These are phyloP conservation scores for Gavia stellata DNA, from an alignment of 2,113 vertebrate species.

Conservation along the genomic window DNA sequence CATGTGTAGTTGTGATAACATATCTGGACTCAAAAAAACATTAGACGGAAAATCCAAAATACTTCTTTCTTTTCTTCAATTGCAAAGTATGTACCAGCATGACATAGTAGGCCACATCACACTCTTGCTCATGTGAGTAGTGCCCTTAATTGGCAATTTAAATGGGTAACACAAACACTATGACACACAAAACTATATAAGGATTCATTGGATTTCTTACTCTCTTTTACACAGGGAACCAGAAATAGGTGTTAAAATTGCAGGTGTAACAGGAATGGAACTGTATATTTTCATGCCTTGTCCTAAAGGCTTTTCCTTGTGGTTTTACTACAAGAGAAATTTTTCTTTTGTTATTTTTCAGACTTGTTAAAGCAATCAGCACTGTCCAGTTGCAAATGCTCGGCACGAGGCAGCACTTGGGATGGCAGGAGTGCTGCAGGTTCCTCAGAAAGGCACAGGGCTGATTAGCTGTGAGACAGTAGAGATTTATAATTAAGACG, in stretches of 20 bases:
- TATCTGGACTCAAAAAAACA: neutral
- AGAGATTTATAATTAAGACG: conserved; percentile 16
- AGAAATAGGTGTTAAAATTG: neutral
- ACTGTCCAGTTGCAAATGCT: neutral
- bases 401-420: neutral
- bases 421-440: neutral
- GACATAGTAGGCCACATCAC: neutral
- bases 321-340: neutral
- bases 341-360: conserved; percentile 48
- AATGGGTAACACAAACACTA: conserved; percentile 4
- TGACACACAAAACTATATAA: neutral
- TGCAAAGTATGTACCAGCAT: neutral
- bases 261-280: neutral
- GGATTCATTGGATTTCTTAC: neutral
- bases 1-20: neutral
- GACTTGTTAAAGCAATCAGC: conserved; percentile 43
- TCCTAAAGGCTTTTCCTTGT: conserved; percentile 20
- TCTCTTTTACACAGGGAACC: neutral
- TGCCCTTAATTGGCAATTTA: conserved; percentile 24
- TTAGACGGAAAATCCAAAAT: neutral
- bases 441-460: neutral
- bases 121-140: neutral
- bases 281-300: neutral
- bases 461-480: neutral
- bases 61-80: neutral